These are phyloP conservation scores for Danio jaintianensis DNA, from an alignment of 2,797 vertebrate species.

Conservation along the genomic window DNA sequence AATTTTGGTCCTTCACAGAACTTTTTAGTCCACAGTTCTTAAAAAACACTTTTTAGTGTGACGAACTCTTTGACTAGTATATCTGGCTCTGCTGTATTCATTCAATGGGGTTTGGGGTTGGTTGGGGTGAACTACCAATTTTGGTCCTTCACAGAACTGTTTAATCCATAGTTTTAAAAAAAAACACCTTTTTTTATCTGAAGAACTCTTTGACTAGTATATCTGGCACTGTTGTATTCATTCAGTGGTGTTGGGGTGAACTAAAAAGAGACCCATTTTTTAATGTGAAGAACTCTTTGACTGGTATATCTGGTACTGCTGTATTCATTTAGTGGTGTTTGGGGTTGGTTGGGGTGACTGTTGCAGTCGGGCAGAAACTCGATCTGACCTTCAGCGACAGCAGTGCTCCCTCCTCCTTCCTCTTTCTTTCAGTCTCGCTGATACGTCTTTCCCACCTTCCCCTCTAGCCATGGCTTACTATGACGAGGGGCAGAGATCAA, in stretches of 20 bases:
- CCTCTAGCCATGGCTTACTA: constrained; percentile 52
- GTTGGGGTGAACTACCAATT: background rate
- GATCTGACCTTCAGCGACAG: constrained; percentile 68
- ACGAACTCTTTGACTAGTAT: constrained; percentile 45
- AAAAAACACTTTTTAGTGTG: too few species aligned
- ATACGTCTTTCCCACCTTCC: constrained; percentile 56
- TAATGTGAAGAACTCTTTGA: constrained; percentile 32
- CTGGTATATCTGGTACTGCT: constrained; percentile 18
- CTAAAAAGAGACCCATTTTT: too few species aligned
- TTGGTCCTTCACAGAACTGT: too few species aligned
- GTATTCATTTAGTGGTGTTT: background rate
- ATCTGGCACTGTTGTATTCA: background rate
- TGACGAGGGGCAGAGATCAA: constrained; percentile 57
- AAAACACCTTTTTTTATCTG: too few species aligned
- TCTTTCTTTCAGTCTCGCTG: constrained; percentile 37
- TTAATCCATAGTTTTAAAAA: too few species aligned
- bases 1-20: too few species aligned
- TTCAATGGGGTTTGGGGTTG: constrained; percentile 24
- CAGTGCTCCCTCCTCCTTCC: constrained; percentile 21
- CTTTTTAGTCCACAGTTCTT: too few species aligned
- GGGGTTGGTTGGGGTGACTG: constrained; percentile 55
- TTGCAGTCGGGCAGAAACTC: constrained; percentile 69
- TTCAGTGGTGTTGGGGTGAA: constrained; percentile 3
- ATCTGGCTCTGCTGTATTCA: background rate
- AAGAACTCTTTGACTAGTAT: constrained; percentile 42